These are phyloP conservation scores for Napeogenes sylphis DNA, from an alignment of 2,888 invertebrate species.

Conservation along the genomic window DNA sequence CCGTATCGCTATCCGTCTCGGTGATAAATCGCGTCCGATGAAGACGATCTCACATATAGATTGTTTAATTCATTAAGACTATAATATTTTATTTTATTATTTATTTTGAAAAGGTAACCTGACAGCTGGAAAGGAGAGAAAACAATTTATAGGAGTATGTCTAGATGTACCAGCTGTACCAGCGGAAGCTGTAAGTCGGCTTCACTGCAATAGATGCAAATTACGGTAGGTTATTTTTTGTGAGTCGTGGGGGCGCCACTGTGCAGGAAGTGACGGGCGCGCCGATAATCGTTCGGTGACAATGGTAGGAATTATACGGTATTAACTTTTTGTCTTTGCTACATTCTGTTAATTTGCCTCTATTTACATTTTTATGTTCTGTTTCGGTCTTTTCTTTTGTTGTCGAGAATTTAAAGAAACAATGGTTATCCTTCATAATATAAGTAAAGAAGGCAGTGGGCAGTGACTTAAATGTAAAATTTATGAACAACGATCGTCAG, in stretches of 20 bases:
- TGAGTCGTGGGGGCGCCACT: conserved; percentile 33
- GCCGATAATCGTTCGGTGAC: conserved; percentile 41
- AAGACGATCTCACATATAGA: too few species aligned
- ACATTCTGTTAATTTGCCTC: conserved; percentile 6
- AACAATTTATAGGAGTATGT: not conserved
- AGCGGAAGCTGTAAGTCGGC: conserved; percentile 36
- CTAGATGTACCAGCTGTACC: conserved; percentile 12
- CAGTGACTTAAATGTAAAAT: not conserved
- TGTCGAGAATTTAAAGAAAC: not conserved
- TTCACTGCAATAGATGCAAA: conserved; percentile 41
- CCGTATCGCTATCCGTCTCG: too few species aligned
- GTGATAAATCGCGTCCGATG: too few species aligned
- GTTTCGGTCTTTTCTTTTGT: not conserved
- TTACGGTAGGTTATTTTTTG: conserved; percentile 39
- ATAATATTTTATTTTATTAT: too few species aligned
- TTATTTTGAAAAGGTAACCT: too few species aligned
- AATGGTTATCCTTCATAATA: not conserved
- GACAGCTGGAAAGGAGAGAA: too few species aligned
- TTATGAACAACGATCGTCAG: not conserved
- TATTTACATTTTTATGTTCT: not conserved
- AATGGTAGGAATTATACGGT: conserved; percentile 36
- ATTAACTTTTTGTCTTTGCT: conserved; percentile 24
- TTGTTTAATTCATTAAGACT: too few species aligned
- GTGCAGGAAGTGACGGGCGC: conserved; percentile 35
- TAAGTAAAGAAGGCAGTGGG: not conserved